Evolutionary conservation across 2,797 vertebrate species (phyloP), one percentile per base, ranked within the genome.

Genomic region (Scomberomorus guttatus): DNA sequence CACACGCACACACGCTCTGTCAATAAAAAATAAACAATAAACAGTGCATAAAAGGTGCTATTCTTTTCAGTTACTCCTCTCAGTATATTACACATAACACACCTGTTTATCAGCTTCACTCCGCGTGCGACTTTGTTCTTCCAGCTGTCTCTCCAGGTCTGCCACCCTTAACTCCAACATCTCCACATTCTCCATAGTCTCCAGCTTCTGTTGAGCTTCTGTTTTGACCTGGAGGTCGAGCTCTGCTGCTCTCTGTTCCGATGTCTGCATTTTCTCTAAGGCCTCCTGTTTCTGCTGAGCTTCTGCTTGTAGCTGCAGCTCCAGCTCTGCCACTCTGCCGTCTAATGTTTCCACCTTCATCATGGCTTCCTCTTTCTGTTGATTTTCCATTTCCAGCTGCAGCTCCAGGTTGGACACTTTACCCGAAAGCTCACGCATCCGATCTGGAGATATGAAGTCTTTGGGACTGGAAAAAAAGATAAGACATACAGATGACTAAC

Each of bases 391-490:
- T 27, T 94, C 91, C 13, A 96, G 56, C 59, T 92, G 90, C 27
- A 62, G 14, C 71, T 95, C 91, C 51, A 95, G 84, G 54, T 66
- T 66, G 5, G 90, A 87, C 37, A 95, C 52, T 79, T 92, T 94
- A 9, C 63, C 66, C 18, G 72, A 73, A 5, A 94, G 71, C 29
- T 92, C 89, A 6, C 5, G 62, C 22, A 81, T 39, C 11, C 12
- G 51, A 13, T 75, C 77, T 1, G 88, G 77, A 72, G 85, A 84
- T 2, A 58, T 1, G 27, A 51, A 78, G 13, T 81, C 76, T 75
- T 81, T 86, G 44, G 80, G 83, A 58, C 90, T 91, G 52, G 10
- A 42, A 18, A 3, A 52, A 59, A 51, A 75, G 2, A 70, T 0
- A 11, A 52, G n/a, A 65, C 3, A 46, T 1, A 34, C 0, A 12